Evolutionary conservation across 2,888 invertebrate species (phyloP).

Genomic region (Mythimna loreyi): DNA sequence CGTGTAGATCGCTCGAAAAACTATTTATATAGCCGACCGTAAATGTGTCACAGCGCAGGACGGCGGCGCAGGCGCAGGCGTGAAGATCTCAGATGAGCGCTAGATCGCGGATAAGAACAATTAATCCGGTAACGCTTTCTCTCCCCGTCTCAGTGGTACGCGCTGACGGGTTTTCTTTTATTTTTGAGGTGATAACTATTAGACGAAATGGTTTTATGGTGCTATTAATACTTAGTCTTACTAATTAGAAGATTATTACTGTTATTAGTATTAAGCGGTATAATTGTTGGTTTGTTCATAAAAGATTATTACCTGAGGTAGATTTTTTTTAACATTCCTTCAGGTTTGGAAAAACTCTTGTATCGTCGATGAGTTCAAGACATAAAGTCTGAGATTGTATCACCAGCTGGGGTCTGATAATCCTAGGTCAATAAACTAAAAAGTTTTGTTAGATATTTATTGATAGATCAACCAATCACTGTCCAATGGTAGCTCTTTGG

Average conservation of each 20-base stretch:
- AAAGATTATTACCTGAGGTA: too few species aligned
- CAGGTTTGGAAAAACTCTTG: too few species aligned
- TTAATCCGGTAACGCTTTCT: conserved; percentile 88
- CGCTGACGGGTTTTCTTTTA: conserved; percentile 32
- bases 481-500: too few species aligned
- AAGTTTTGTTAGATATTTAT: too few species aligned
- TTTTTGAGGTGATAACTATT: conserved; percentile 33
- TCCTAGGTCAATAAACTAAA: too few species aligned
- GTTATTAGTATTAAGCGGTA: neutral
- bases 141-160: conserved; percentile 60
- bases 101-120: conserved; percentile 78
- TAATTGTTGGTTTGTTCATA: too few species aligned
- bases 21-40: conserved; percentile 52
- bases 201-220: conserved; percentile 2
- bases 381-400: too few species aligned
- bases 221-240: neutral
- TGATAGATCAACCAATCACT: too few species aligned
- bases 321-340: too few species aligned
- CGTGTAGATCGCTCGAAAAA: conserved; percentile 24
- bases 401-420: too few species aligned
- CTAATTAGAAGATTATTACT: neutral
- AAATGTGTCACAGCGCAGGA: conserved; percentile 67
- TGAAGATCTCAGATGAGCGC: conserved; percentile 77
- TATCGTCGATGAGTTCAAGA: too few species aligned
- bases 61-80: conserved; percentile 66